Conservation (phyloP, 2,797 vertebrate genomes). For the Nyctalus aviator region DNA sequence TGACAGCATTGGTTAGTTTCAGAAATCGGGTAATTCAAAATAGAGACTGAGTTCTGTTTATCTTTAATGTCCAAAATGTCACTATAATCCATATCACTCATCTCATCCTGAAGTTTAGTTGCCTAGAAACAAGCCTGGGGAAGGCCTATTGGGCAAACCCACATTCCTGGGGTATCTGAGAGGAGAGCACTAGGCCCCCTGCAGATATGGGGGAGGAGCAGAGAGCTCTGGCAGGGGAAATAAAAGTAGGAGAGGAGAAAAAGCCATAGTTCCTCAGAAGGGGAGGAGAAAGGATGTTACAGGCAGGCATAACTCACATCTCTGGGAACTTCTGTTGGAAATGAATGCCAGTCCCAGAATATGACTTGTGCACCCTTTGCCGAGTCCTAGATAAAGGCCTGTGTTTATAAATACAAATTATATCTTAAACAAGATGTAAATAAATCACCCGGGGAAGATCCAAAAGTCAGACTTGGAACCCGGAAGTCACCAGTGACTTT, state of each 20-base stretch:
- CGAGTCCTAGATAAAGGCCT: conserved; percentile 34
- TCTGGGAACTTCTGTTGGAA: conserved; percentile 33
- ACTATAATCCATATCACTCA: background rate
- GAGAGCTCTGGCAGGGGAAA: background rate
- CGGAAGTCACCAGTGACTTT: conserved; percentile 48
- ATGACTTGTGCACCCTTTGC: conserved; percentile 44
- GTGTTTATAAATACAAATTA: conserved; percentile 64
- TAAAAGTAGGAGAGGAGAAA: conserved; percentile 16
- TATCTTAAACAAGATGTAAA: conserved; percentile 68
- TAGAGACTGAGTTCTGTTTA: conserved; percentile 2
- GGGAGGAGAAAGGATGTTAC: background rate
- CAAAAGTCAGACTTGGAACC: conserved; percentile 41
- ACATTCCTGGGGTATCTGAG: background rate
- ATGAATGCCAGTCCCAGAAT: background rate
- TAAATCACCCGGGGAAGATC: conserved; percentile 45
- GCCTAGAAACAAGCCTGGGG: background rate
- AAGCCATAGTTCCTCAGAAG: background rate
- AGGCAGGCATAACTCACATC: background rate
- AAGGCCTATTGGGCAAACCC: background rate
- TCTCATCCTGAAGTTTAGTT: conserved; percentile 1
- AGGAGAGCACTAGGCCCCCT: background rate
- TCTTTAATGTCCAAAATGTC: conserved; percentile 31
- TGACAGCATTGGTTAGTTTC: conserved; percentile 28
- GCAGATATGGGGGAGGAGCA: background rate
- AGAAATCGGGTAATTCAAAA: conserved; percentile 37